phyloP scores from a whole-genome alignment of 2,113 vertebrate genomes.

The Chaetops frenatus region DNA sequence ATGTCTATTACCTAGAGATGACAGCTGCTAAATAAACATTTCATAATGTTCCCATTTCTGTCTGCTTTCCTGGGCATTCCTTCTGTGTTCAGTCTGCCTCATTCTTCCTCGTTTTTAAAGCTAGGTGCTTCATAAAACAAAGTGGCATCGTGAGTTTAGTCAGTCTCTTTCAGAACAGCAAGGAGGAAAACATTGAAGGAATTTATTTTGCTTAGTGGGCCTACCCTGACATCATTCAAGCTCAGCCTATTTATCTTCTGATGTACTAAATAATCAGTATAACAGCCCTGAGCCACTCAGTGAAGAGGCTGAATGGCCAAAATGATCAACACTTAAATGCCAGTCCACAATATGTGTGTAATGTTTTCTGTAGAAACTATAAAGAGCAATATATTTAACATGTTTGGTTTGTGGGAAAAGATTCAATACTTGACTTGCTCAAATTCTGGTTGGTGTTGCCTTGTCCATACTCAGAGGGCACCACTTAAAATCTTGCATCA shows the following conservation, averaged over 20 bases:
- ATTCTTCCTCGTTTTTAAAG: not conserved
- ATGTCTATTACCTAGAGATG: not conserved
- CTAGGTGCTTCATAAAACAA: not conserved
- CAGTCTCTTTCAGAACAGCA: not conserved
- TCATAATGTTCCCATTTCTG: not conserved
- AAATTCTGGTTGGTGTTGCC: not conserved
- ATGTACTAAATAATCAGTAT: not conserved
- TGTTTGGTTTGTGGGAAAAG: not conserved
- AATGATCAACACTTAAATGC: not conserved
- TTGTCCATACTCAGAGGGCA: not conserved
- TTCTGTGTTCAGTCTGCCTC: not conserved
- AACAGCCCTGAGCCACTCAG: not conserved
- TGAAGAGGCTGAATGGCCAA: not conserved
- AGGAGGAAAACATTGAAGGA: not conserved
- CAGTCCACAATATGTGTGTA: not conserved
- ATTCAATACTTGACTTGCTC: not conserved
- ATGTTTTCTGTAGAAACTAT: not conserved
- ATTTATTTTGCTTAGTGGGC: not conserved
- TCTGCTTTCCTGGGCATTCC: not conserved
- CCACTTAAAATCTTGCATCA: not conserved
- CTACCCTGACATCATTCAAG: not conserved
- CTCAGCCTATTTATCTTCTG: not conserved
- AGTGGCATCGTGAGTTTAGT: not conserved
- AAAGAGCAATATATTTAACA: not conserved
- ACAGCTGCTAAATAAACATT: not conserved